Evolutionary conservation across 2,797 vertebrate genomes (phyloP), one percentile per base, ranked within the genome.

Genomic region (Ceryle rudis): DNA sequence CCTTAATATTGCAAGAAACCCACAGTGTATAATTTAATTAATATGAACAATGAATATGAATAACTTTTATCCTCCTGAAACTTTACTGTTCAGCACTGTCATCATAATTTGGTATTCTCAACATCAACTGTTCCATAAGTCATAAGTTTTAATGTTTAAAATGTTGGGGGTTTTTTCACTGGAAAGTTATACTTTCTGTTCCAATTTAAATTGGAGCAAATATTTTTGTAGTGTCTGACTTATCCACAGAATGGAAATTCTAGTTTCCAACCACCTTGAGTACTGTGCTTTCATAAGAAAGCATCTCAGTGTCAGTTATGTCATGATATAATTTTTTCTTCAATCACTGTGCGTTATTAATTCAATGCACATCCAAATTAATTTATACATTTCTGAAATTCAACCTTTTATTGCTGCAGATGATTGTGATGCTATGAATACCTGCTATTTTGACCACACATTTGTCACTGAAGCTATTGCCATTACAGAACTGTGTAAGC

Each of bases 11-110:
- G 28, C 0, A 82, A 89, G 93, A 67, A 37, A 0, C 0, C 7
- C 3, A 35, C 2, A 61, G 6, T 1, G 0, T 22, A n/a, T 7
- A 60, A 66, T 58, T 42, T 49, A 78, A 55, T 81, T 71, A 0
- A 41, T 54, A 23, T 70, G 42, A 81, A 60, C 19, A 70, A 41
- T 28, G 6, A 89, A 23, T 7, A 61, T 5, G 2, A 90, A 18
- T 14, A 64, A 7, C 2, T 52, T 78, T 89, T 69, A 46, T 62
- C 10, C 4, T 75, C 8, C 28, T 74, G 42, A 55, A 86, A 39
- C 17, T 12, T 57, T 1, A 1, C 13, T 69, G 11, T 28, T 49
- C 39, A 29, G 9, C 14, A 33, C 13, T 3, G 18, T n/a, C 11
- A 51, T 29, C 25, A 71, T 52, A 1, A 19, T 55, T 15, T 80